Evolutionary conservation across 2,797 vertebrate species (phyloP).

Genomic region (Hipposideros larvatus): DNA sequence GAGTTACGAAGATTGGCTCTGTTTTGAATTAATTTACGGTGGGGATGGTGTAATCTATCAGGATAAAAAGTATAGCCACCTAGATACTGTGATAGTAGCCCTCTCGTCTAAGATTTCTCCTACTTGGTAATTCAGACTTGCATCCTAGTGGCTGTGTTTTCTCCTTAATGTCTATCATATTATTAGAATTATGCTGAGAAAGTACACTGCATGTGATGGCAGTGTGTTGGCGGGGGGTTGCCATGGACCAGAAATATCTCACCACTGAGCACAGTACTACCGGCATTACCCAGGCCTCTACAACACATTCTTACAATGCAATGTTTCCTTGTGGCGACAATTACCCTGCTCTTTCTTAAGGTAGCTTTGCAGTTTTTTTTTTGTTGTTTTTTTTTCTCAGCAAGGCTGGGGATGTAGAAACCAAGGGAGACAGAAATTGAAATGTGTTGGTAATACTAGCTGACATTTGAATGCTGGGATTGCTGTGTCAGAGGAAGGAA

Average conservation of each 20-base stretch:
- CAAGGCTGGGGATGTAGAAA: conserved; percentile 3
- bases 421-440: conserved; percentile 34
- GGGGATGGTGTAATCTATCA: background rate
- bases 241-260: background rate
- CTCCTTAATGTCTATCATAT: background rate
- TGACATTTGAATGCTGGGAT: background rate
- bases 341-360: background rate
- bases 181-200: background rate
- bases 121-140: background rate
- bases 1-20: background rate
- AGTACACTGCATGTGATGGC: background rate
- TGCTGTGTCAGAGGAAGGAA: conserved; percentile 25
- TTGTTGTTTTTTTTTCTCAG: background rate
- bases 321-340: background rate
- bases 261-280: background rate
- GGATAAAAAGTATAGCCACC: background rate
- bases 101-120: background rate
- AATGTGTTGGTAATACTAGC: background rate
- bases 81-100: background rate
- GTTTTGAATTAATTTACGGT: background rate
- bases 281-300: background rate
- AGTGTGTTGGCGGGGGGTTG: no score
- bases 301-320: background rate
- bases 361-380: background rate
- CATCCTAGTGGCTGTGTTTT: background rate